phyloP scores from a whole-genome alignment of 2,888 invertebrate species.

The Caenorhabditis parvicauda region DNA sequence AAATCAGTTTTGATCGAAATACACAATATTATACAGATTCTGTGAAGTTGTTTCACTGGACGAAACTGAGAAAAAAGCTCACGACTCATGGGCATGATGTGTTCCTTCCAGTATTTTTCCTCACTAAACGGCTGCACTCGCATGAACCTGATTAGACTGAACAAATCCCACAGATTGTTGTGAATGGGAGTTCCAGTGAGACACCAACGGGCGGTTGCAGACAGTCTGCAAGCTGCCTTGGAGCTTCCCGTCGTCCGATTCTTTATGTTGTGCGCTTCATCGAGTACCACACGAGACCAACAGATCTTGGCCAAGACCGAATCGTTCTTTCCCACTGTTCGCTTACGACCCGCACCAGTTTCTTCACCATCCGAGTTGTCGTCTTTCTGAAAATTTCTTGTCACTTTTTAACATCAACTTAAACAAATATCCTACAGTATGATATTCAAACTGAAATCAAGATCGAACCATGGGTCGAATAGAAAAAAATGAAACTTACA shows the following conservation, averaged over 20 bases:
- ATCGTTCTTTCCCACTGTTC: constrained; percentile 20
- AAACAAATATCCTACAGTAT: no score
- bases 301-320: constrained; percentile 69
- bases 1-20: constrained; percentile 2
- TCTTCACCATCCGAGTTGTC: constrained; percentile 14
- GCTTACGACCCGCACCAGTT: constrained; percentile 5
- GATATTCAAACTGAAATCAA: no score
- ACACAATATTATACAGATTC: not conserved
- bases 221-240: constrained; percentile 73
- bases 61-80: no score
- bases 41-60: no score
- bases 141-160: constrained; percentile 73
- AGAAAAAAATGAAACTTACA: no score
- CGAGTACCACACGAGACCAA: constrained; percentile 84
- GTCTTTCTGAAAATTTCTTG: constrained; percentile 8
- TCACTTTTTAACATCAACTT: not conserved
- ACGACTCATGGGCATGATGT: constrained; percentile 72
- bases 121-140: constrained; percentile 86
- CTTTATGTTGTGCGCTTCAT: constrained; percentile 88
- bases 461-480: no score
- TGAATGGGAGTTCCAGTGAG: constrained; percentile 90
- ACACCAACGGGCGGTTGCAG: constrained; percentile 75
- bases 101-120: constrained; percentile 83
- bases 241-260: constrained; percentile 70
- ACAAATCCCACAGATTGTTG: constrained; percentile 79